Conservation (phyloP, 2,888 invertebrate genomes). For the Hyppa rectilinea region DNA sequence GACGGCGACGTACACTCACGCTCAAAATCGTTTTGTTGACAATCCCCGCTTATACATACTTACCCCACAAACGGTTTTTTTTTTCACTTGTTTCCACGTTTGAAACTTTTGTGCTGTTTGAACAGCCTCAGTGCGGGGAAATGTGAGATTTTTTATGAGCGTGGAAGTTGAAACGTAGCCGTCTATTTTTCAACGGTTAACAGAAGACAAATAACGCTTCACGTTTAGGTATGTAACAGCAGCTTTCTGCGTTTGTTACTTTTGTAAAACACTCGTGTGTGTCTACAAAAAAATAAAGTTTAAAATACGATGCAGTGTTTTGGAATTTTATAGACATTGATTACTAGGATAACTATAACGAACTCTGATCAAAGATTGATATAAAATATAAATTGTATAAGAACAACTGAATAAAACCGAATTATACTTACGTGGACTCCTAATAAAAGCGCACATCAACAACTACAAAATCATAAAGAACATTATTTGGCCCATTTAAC, state of each 20-base stretch:
- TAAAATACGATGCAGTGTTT: not conserved
- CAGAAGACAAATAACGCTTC: constrained; percentile 57
- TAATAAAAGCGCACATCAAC: constrained; percentile 14
- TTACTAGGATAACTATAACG: not conserved
- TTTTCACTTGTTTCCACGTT: constrained; percentile 68
- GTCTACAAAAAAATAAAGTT: not conserved
- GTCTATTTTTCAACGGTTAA: constrained; percentile 61
- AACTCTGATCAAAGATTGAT: not conserved
- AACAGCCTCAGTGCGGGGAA: constrained; percentile 56
- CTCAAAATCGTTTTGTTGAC: constrained; percentile 72
- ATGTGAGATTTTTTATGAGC: constrained; percentile 59
- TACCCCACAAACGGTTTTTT: constrained; percentile 59
- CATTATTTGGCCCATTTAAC: constrained; percentile 52
- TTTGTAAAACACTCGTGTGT: constrained; percentile 9
- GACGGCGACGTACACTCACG: constrained; percentile 66
- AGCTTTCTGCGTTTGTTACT: constrained; percentile 35
- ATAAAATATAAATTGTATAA: too few species aligned
- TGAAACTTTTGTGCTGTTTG: constrained; percentile 66
- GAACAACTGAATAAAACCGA: not conserved
- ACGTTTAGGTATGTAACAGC: constrained; percentile 35
- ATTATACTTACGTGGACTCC: not conserved
- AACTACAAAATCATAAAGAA: constrained; percentile 36
- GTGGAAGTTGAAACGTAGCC: constrained; percentile 50
- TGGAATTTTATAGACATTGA: not conserved
- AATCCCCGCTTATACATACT: constrained; percentile 65